Percentiles rank a stretch among this genome's conserved stretches.
Conservation (phyloP, 1,140 invertebrate species). For the Metaphire vulgaris region DNA sequence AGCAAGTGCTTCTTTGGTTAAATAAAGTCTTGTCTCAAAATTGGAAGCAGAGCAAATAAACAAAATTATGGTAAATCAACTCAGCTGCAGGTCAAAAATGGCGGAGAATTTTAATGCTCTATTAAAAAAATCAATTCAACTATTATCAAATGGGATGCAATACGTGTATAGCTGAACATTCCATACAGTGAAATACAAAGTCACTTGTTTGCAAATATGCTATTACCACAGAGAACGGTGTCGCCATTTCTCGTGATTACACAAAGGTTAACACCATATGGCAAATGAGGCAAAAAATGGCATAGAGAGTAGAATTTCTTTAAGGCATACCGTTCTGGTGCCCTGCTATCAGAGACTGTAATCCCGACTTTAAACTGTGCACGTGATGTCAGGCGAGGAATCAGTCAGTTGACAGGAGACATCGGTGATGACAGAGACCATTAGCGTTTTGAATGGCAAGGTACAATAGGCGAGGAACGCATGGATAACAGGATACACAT, state of each 20-base stretch:
- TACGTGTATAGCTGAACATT: too few relatives aligned
- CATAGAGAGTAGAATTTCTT: neutral
- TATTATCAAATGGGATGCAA: too few relatives aligned
- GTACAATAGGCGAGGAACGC: neutral
- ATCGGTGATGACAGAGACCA: neutral
- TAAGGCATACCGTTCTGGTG: constrained; percentile 20
- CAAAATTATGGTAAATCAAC: too few relatives aligned
- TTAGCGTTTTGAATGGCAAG: neutral
- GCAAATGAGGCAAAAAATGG: neutral
- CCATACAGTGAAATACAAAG: too few relatives aligned
- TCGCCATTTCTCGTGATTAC: neutral
- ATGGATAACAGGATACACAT: neutral
- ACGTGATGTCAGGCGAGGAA: neutral
- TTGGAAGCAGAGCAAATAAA: too few relatives aligned
- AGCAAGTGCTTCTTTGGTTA: too few relatives aligned
- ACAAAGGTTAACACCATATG: neutral
- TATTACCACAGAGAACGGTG: too few relatives aligned
- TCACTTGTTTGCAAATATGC: too few relatives aligned
- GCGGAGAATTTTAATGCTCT: too few relatives aligned
- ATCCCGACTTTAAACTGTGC: constrained; percentile 22
- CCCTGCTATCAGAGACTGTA: constrained; percentile 21
- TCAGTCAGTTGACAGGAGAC: neutral
- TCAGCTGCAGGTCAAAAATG: too few relatives aligned
- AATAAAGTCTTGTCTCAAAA: too few relatives aligned
- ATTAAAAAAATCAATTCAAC: too few relatives aligned